Evolutionary conservation across 1,140 invertebrate genomes (phyloP).

Genomic region (Drosophila subobscura): DNA sequence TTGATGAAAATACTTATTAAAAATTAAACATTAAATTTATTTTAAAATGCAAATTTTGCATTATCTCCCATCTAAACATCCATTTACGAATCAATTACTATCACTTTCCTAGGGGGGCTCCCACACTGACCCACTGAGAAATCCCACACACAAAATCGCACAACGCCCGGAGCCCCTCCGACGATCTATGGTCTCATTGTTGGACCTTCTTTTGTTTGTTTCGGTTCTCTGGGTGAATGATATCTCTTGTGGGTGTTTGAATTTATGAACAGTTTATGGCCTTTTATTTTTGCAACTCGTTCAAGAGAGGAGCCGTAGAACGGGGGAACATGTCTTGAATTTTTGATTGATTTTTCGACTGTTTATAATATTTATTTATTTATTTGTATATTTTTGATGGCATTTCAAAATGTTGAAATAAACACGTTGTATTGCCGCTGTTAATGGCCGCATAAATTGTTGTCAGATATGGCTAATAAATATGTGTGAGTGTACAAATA

Average conservation of each 20-base stretch:
- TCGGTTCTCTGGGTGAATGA: conserved; percentile 28
- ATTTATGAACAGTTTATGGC: conserved; percentile 72
- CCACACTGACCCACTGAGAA: conserved; percentile 51
- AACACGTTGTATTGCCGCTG: conserved; percentile 78
- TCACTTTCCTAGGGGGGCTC: conserved; percentile 42
- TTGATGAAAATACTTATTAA: too few species aligned
- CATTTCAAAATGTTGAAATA: conserved; percentile 74
- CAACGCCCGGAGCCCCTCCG: conserved; percentile 13
- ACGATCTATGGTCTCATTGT: conserved; percentile 46
- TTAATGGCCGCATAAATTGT: conserved; percentile 81
- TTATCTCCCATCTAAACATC: neutral
- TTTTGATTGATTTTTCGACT: conserved; percentile 71
- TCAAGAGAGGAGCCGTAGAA: conserved; percentile 15
- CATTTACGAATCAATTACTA: conserved; percentile 37
- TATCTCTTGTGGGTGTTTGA: conserved; percentile 71
- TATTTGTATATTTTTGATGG: conserved; percentile 36
- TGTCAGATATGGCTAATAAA: conserved; percentile 73
- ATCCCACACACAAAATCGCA: conserved; percentile 33
- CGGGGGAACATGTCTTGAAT: conserved; percentile 66
- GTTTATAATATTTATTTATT: conserved; percentile 75
- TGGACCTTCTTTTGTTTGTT: conserved; percentile 25
- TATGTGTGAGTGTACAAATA: conserved; percentile 13
- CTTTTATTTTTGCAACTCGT: conserved; percentile 63
- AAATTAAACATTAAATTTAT: too few species aligned
- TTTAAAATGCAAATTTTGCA: too few species aligned